A percentile compares a stretch with the other conserved stretches of the same genome.
Evolutionary conservation across 2,113 vertebrate genomes (phyloP).

Genomic region (Nannospalax galili): DNA sequence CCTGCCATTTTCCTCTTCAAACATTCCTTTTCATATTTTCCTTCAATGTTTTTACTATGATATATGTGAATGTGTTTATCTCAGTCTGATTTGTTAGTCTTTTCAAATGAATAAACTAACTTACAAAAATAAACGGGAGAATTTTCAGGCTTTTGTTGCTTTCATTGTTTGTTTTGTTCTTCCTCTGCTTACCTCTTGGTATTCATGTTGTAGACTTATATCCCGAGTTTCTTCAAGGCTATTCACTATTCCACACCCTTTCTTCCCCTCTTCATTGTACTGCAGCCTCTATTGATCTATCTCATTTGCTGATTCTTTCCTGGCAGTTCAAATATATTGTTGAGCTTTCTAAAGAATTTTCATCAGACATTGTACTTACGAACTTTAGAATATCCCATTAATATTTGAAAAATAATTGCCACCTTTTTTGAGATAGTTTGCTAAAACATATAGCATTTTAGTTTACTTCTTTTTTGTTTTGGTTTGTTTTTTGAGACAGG

Average conservation of each 20-base stretch:
- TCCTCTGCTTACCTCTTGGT: too few relatives aligned
- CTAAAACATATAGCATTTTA: background rate
- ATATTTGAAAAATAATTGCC: background rate
- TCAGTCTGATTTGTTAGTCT: background rate
- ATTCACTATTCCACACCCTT: background rate
- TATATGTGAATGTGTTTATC: background rate
- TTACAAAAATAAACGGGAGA: too few relatives aligned
- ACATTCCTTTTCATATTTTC: background rate
- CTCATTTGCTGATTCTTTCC: background rate
- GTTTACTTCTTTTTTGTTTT: background rate
- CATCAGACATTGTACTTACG: background rate
- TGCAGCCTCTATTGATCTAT: background rate
- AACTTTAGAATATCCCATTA: background rate
- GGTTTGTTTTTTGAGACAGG: too few relatives aligned
- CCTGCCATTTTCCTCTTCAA: background rate
- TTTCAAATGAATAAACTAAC: background rate
- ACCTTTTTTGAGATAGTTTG: background rate
- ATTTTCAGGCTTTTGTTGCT: background rate
- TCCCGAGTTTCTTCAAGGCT: background rate
- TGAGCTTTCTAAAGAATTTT: background rate
- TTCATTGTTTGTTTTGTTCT: background rate
- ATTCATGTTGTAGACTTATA: background rate
- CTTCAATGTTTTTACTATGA: background rate
- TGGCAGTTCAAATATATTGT: background rate
- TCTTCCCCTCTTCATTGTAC: background rate